A percentile compares a stretch with the other conserved stretches of the same genome.
These are phyloP conservation scores for Mormyrus iriodes DNA, from an alignment of 2,113 vertebrate species.

Conservation along the genomic window DNA sequence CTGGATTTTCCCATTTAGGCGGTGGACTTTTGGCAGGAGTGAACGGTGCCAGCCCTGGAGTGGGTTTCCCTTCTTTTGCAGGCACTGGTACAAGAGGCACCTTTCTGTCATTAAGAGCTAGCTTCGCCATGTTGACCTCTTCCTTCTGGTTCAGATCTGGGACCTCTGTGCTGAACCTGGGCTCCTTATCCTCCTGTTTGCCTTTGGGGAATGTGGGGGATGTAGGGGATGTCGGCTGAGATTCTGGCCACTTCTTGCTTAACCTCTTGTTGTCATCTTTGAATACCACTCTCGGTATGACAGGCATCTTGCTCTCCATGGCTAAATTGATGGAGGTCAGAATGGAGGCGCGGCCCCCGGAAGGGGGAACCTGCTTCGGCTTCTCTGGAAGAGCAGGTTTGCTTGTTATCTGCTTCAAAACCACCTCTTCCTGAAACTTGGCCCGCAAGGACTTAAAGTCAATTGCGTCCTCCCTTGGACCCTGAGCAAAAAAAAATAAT, in stretches of 20 bases:
- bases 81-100: conserved; percentile 43
- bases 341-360: conserved; percentile 50
- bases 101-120: conserved; percentile 43
- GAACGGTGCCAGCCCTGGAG: conserved; percentile 26
- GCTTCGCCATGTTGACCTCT: conserved; percentile 31
- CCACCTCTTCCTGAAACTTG: conserved; percentile 51
- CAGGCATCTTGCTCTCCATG: conserved; percentile 23
- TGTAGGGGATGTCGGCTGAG: conserved; percentile 33
- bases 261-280: conserved; percentile 46
- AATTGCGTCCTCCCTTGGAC: conserved; percentile 39
- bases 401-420: conserved; percentile 36
- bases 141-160: conserved; percentile 42
- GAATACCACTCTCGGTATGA: conserved; percentile 56
- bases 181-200: conserved; percentile 31
- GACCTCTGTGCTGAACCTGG: not conserved
- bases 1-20: conserved; percentile 37
- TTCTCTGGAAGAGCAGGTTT: conserved; percentile 57
- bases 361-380: conserved; percentile 43
- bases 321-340: conserved; percentile 46
- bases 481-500: conserved; percentile 8
- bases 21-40: conserved; percentile 36
- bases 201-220: conserved; percentile 10
- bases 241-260: conserved; percentile 40
- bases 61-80: conserved; percentile 23
- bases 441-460: conserved; percentile 57